Percentiles rank a stretch among this genome's conserved stretches.
Evolutionary conservation across 2,888 invertebrate genomes (phyloP).

Genomic region (Limenitis arthemis): DNA sequence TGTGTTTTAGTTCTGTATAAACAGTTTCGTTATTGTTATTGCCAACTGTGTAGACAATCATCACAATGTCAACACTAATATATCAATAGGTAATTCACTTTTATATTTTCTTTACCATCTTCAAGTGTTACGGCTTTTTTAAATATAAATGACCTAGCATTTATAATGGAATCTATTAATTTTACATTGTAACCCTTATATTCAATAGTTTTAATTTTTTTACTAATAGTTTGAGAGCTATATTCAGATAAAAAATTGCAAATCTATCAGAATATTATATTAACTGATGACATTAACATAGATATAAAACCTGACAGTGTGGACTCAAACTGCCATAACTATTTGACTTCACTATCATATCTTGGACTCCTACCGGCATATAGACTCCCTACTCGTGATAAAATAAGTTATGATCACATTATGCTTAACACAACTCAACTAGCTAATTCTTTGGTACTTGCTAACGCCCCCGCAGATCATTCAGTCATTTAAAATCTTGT

Average conservation of each 20-base stretch:
- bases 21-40: too few relatives aligned
- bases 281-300: constrained; percentile 16
- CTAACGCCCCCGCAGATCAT: constrained; percentile 15
- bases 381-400: constrained; percentile 16
- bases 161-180: too few relatives aligned
- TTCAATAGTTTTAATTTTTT: too few relatives aligned
- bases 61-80: too few relatives aligned
- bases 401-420: constrained; percentile 19
- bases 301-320: constrained; percentile 9
- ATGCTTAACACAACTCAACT: constrained; percentile 12
- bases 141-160: too few relatives aligned
- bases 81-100: too few relatives aligned
- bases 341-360: constrained; percentile 12
- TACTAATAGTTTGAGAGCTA: constrained; percentile 7
- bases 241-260: not conserved
- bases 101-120: too few relatives aligned
- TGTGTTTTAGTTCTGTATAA: too few relatives aligned
- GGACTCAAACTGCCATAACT: constrained; percentile 11
- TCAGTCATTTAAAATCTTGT: constrained; percentile 13
- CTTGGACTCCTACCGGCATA: constrained; percentile 19
- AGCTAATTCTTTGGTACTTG: constrained; percentile 9
- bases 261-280: constrained; percentile 5
- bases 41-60: too few relatives aligned
- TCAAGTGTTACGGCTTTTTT: too few relatives aligned
- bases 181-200: too few relatives aligned